Percentiles rank a stretch among this genome's conserved stretches.
Evolutionary conservation across 2,113 vertebrate genomes (phyloP).

Genomic region (Hypanus sabinus): DNA sequence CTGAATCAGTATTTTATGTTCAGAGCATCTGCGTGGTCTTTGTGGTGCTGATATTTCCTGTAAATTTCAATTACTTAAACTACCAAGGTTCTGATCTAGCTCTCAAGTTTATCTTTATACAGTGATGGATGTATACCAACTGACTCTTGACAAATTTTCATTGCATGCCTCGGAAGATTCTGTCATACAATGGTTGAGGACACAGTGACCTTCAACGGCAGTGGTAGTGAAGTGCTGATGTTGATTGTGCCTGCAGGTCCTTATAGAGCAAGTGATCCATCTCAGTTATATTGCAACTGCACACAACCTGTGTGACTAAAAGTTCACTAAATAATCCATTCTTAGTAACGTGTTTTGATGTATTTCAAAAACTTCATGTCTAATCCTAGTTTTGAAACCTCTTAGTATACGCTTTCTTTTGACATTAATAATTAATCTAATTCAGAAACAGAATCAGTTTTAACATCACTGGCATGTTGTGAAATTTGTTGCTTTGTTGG

Average conservation of each 20-base stretch:
- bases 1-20: background rate
- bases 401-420: background rate
- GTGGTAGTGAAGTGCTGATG: background rate
- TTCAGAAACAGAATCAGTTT: background rate
- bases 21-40: background rate
- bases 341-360: background rate
- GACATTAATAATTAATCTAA: background rate
- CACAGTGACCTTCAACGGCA: background rate
- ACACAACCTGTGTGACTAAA: background rate
- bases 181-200: background rate
- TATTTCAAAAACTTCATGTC: background rate
- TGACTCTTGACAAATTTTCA: background rate
- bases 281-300: background rate
- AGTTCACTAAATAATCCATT: background rate
- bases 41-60: background rate
- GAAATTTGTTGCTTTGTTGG: no score
- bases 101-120: background rate
- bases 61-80: constrained; percentile 11
- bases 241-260: background rate
- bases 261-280: background rate
- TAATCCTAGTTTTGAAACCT: background rate
- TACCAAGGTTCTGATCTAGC: background rate
- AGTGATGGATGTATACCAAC: background rate
- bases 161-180: background rate
- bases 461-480: no score